Percentiles rank a stretch among this genome's conserved stretches.
Evolutionary conservation across 2,888 invertebrate genomes (phyloP).

Genomic region (Xanthia icteritia): DNA sequence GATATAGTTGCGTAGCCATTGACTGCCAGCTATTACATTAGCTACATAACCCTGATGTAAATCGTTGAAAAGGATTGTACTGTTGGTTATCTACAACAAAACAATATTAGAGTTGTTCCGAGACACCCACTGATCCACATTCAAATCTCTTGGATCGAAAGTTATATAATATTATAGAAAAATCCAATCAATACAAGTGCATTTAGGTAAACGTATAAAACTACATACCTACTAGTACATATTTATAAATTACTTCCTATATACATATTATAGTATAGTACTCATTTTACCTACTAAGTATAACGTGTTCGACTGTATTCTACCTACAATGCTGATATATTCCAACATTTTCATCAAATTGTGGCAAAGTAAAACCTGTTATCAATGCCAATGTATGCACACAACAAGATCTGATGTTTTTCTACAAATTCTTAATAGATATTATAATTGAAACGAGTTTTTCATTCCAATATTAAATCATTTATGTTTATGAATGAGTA

Average conservation of each 20-base stretch:
- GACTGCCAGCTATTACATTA: not conserved
- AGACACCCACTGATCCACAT: too few relatives aligned
- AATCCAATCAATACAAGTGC: not conserved
- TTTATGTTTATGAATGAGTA: slow-evolving; percentile 24
- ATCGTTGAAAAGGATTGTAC: too few relatives aligned
- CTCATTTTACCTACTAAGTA: not conserved
- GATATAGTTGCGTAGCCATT: not conserved
- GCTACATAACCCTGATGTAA: not conserved
- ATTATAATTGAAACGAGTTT: slow-evolving; percentile 55
- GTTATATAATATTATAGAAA: not conserved
- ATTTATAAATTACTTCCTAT: slow-evolving; percentile 1
- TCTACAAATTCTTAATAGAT: slow-evolving; percentile 23
- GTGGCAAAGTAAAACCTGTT: slow-evolving; percentile 32
- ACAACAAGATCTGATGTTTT: slow-evolving; percentile 40
- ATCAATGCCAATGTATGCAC: slow-evolving; percentile 23
- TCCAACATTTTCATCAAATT: slow-evolving; percentile 2
- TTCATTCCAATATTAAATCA: slow-evolving; percentile 29
- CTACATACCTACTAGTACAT: not conserved
- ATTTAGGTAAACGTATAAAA: not conserved
- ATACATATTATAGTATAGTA: not conserved
- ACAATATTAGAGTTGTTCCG: too few relatives aligned
- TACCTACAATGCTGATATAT: not conserved
- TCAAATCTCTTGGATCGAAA: not conserved
- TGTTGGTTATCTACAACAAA: too few relatives aligned
- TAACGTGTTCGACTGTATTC: not conserved